Percentiles rank a stretch among this genome's conserved stretches.
Evolutionary conservation across 2,113 vertebrate genomes (phyloP).

Genomic region (Lucifuga dentata): DNA sequence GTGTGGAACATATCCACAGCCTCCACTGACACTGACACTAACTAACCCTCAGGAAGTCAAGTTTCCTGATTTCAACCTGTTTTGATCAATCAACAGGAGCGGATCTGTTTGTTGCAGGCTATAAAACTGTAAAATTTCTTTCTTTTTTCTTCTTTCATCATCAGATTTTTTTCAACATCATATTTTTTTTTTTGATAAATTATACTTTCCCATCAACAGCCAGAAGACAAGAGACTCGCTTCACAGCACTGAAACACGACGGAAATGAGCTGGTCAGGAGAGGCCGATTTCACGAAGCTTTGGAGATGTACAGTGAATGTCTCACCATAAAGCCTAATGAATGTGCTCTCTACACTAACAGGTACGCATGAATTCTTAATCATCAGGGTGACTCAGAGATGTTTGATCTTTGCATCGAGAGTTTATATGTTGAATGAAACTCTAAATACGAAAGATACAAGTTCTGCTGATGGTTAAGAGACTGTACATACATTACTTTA

Average conservation of each 20-base stretch:
- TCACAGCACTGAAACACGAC: slow-evolving; percentile 87
- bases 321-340: slow-evolving; percentile 87
- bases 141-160: background rate
- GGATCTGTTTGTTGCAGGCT: too few species aligned
- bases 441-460: too few species aligned
- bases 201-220: slow-evolving; percentile 52
- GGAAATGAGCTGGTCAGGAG: slow-evolving; percentile 91
- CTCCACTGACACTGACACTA: background rate
- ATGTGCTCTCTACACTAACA: slow-evolving; percentile 93
- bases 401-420: too few species aligned
- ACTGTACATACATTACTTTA: too few species aligned
- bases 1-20: background rate
- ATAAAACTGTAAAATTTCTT: too few species aligned
- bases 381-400: background rate
- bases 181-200: background rate
- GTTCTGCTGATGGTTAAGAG: too few species aligned
- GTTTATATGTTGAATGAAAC: too few species aligned
- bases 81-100: background rate
- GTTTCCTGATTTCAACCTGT: too few species aligned
- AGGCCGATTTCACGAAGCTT: slow-evolving; percentile 86
- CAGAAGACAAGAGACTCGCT: slow-evolving; percentile 80
- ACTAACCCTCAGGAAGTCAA: too few species aligned
- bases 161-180: too few species aligned
- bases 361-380: slow-evolving; percentile 74
- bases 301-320: slow-evolving; percentile 91